phyloP scores from a whole-genome alignment of 2,888 invertebrate genomes.

The Nysson spinosus region DNA sequence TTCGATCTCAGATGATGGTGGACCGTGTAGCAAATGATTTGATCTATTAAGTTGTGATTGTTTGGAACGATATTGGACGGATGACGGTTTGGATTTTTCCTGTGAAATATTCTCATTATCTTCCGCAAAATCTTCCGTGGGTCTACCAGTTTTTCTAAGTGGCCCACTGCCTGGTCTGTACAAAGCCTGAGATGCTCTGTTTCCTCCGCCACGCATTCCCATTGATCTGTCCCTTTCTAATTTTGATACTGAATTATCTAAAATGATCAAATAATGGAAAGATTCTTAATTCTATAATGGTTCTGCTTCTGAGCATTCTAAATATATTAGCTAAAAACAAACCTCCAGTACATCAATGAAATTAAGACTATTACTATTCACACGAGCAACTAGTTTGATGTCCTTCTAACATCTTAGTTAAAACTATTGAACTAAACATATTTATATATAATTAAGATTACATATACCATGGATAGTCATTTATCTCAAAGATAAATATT shows the following conservation, averaged over 20 bases:
- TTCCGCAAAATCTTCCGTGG: slow-evolving; percentile 81
- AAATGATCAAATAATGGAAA: slow-evolving; percentile 29
- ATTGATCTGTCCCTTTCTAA: slow-evolving; percentile 69
- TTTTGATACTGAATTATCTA: slow-evolving; percentile 62
- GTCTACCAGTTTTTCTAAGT: slow-evolving; percentile 83
- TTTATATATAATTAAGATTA: no score
- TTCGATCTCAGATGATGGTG: slow-evolving; percentile 60
- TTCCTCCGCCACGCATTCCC: slow-evolving; percentile 80
- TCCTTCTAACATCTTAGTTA: no score
- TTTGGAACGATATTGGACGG: slow-evolving; percentile 70
- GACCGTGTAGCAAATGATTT: slow-evolving; percentile 54
- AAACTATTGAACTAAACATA: no score
- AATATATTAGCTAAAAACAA: no score
- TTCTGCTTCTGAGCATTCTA: no score
- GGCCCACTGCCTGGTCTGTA: slow-evolving; percentile 89
- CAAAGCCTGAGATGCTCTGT: slow-evolving; percentile 84
- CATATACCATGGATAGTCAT: no score
- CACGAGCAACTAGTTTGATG: no score
- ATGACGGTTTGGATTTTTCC: slow-evolving; percentile 64
- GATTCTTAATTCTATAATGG: no score
- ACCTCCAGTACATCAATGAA: no score
- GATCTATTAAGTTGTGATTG: slow-evolving; percentile 62
- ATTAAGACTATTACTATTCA: no score
- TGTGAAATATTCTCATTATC: slow-evolving; percentile 73
- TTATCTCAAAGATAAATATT: no score